Evolutionary conservation across 2,113 vertebrate genomes (phyloP).

Genomic region (Spea multiplicata): DNA sequence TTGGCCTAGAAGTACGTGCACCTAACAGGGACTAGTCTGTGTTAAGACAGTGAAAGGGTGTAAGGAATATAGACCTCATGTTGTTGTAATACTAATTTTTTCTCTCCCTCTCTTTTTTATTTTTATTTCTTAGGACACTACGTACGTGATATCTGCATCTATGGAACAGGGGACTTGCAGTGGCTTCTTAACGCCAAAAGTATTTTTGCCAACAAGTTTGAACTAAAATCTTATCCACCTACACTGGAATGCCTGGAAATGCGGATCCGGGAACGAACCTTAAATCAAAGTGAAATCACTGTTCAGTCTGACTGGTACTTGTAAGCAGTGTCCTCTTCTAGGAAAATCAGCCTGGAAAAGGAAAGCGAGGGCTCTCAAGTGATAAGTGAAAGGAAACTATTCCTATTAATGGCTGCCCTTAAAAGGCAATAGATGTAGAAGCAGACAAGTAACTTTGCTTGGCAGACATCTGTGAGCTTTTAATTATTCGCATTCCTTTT

Average conservation of each 20-base stretch:
- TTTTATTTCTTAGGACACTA: slow-evolving; percentile 63
- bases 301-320: slow-evolving; percentile 68
- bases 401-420: slow-evolving; percentile 3
- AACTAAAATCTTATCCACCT: slow-evolving; percentile 63
- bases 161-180: slow-evolving; percentile 68
- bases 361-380: slow-evolving; percentile 5
- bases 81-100: not conserved
- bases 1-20: no score
- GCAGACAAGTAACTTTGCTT: slow-evolving; percentile 10
- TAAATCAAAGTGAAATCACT: slow-evolving; percentile 64
- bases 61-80: no score
- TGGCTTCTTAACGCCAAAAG: slow-evolving; percentile 63
- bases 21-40: no score
- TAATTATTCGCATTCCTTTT: not conserved
- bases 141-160: slow-evolving; percentile 67
- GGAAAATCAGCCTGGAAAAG: slow-evolving; percentile 15
- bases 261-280: slow-evolving; percentile 61
- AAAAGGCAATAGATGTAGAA: slow-evolving; percentile 27
- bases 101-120: not conserved
- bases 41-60: no score
- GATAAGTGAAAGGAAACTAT: slow-evolving; percentile 9
- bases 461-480: not conserved
- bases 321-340: slow-evolving; percentile 45
- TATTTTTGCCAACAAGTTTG: slow-evolving; percentile 76
- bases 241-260: slow-evolving; percentile 72